A percentile compares a stretch with the other conserved stretches of the same genome.
Evolutionary conservation across 2,888 invertebrate species (phyloP).

Genomic region (Zygogramma bicolorata): DNA sequence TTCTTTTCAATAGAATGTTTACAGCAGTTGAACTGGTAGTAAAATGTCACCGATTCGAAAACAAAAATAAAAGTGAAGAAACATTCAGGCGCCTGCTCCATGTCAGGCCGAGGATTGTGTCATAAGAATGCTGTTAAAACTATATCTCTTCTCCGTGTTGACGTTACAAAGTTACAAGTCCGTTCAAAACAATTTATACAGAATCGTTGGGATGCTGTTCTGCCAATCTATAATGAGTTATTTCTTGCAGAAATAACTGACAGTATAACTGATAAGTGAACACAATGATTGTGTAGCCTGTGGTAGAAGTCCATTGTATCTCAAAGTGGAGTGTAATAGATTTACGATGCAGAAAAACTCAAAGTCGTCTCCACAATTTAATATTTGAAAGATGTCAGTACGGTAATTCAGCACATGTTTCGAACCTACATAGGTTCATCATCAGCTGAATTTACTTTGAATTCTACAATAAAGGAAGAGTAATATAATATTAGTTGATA

Average conservation of each 20-base stretch:
- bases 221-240: background rate
- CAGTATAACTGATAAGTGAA: too few species aligned
- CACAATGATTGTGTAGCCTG: too few species aligned
- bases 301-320: too few species aligned
- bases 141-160: constrained; percentile 7
- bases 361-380: too few species aligned
- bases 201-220: background rate
- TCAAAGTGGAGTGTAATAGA: too few species aligned
- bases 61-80: constrained; percentile 4
- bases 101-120: background rate
- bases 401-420: too few species aligned
- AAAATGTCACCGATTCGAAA: background rate
- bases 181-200: constrained; percentile 1
- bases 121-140: background rate
- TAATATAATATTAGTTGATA: too few species aligned
- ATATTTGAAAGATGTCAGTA: too few species aligned
- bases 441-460: too few species aligned
- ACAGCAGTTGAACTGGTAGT: background rate
- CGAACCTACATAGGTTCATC: too few species aligned
- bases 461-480: too few species aligned
- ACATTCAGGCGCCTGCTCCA: constrained; percentile 9
- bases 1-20: background rate
- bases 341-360: too few species aligned
- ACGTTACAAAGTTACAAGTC: background rate
- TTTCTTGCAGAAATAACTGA: background rate